phyloP scores from a whole-genome alignment of 2,113 vertebrate species.

The Euleptes europaea region DNA sequence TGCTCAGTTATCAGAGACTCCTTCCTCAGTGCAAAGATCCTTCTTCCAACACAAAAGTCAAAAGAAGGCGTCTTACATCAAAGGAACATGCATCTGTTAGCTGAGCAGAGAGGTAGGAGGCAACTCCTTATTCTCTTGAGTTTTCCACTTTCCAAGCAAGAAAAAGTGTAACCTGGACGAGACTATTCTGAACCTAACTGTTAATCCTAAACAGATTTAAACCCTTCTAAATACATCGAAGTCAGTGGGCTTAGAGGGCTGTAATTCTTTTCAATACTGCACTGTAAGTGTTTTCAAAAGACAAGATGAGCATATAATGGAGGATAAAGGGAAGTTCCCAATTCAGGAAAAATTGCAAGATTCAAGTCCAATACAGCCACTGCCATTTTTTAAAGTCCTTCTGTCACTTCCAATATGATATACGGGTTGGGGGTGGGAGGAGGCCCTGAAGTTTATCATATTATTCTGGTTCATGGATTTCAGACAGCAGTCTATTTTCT shows the following conservation, averaged over 20 bases:
- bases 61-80: no score
- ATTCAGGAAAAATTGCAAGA: not conserved
- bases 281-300: not conserved
- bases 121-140: not conserved
- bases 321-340: not conserved
- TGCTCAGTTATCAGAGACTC: no score
- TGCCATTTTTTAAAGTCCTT: not conserved
- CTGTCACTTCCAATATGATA: slow-evolving; percentile 29
- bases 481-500: not conserved
- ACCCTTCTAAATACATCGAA: no score
- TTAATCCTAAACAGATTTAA: not conserved
- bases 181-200: slow-evolving; percentile 24
- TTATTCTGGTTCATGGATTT: not conserved
- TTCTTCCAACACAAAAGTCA: not conserved
- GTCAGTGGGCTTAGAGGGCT: no score
- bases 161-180: not conserved
- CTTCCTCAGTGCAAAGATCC: not conserved
- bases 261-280: no score
- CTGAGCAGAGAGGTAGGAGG: no score
- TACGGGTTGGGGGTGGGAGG: not conserved
- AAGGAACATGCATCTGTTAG: no score
- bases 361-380: slow-evolving; percentile 36
- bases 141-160: not conserved
- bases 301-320: not conserved
- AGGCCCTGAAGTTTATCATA: not conserved